phyloP scores from a whole-genome alignment of 2,797 vertebrate genomes.

The Enteromius mattozi region DNA sequence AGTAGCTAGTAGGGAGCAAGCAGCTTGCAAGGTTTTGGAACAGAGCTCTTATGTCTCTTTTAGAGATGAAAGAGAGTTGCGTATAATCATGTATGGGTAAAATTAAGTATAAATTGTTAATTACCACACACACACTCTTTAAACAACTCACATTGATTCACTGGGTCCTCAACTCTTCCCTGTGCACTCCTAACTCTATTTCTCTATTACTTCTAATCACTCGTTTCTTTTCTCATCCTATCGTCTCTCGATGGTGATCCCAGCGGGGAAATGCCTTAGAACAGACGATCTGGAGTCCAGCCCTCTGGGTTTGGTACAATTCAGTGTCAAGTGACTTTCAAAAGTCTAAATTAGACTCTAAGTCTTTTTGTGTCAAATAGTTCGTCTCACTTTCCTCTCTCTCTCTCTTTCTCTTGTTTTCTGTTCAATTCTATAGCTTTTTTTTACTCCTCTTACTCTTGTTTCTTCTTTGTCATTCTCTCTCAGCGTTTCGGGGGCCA shows the following conservation, averaged over 20 bases:
- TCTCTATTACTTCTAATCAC: conserved; percentile 40
- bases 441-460: conserved; percentile 54
- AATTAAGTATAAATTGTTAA: neutral
- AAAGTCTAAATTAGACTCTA: conserved; percentile 23
- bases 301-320: conserved; percentile 34
- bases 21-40: conserved; percentile 12
- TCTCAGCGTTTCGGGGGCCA: conserved; percentile 75
- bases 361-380: conserved; percentile 31
- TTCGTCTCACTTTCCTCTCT: conserved; percentile 32
- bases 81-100: neutral
- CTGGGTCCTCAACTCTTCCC: conserved; percentile 13
- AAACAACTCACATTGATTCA: neutral
- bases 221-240: conserved; percentile 24
- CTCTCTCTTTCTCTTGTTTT: conserved; percentile 24
- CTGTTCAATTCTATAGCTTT: conserved; percentile 1
- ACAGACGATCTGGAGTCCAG: conserved; percentile 35
- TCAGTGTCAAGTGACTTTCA: conserved; percentile 28
- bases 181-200: conserved; percentile 38
- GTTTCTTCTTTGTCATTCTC: conserved; percentile 45
- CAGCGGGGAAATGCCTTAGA: conserved; percentile 22
- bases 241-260: conserved; percentile 27
- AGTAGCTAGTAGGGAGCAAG: neutral
- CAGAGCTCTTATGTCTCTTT: neutral
- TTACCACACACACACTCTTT: neutral
- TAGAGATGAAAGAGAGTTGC: conserved; percentile 4